Base-by-base conservation (phyloP, 2,113 vertebrate species). In the Myrmecophaga tridactyla region DNA sequence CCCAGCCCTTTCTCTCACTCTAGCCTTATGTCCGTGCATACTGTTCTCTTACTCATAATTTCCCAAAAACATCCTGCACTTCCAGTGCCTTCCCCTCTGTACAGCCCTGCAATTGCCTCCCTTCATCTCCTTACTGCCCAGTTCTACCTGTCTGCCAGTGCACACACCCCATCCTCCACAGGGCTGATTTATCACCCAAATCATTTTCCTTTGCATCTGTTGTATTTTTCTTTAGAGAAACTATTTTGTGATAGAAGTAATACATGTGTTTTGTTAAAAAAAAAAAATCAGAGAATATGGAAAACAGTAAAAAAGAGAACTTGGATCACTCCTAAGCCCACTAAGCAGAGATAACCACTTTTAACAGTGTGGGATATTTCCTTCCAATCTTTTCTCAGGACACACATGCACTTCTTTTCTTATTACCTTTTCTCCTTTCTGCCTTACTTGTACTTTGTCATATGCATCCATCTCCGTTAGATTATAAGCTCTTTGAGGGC, bases 1-100 rank as follows among this genome's bases (percentile, higher is more conserved):
- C 20, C 17, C 0, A 1, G 0, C 4, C 46, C 15, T 1, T 0
- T 23, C 34, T 21, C 29, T 39, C 51, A 2, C 17, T 48, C 39
- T n/a, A 0, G 13, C 25, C 34, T 48, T 20, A 23, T 6, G 20
- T 43, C 46, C 20, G 0, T 4, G 9, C 18, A 0, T 6, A 11
- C 48, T 81, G 43, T 39, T 2, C 7, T 31, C 75, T 53, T 13
- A 10, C 15, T 56, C 36, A 27, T 17, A 8, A 7, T 31, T 60
- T 17, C 27, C 58, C 73, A 21, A 27, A 13, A 12, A 65, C 25
- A 13, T 9, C 23, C 69, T 3, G 14, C 6, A 39, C n/a, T 17
- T n/a, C 65, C 31, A 6, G 72, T 2, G 1, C 53, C 43, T 20
- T 17, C 21, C 20, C 1, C 1, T 17, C 15, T 27, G 20, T 11